Evolutionary conservation across 2,888 invertebrate genomes (phyloP).

Genomic region (Acanthosepion esculentum): DNA sequence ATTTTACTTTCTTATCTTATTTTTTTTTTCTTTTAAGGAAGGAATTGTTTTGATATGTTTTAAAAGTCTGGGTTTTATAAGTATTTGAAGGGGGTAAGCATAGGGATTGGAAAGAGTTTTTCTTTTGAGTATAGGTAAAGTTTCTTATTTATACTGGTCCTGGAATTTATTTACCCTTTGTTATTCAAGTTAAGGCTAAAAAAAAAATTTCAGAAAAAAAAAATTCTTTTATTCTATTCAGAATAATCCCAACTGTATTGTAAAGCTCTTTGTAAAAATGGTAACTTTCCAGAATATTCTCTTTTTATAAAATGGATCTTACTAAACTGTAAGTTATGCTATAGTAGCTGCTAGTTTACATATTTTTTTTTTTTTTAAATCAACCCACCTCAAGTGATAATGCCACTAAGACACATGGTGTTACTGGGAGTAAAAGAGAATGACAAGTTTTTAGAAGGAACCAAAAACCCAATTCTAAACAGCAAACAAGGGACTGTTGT

Average conservation of each 20-base stretch:
- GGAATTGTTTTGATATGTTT: background rate
- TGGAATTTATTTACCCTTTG: background rate
- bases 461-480: too few species aligned
- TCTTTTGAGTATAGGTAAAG: background rate
- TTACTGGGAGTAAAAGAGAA: too few species aligned
- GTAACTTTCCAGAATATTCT: too few species aligned
- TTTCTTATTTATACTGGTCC: conserved; percentile 33
- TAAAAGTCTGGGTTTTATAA: background rate
- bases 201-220: background rate
- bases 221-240: background rate
- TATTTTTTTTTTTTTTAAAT: too few species aligned
- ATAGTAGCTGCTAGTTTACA: too few species aligned
- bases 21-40: background rate
- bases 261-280: background rate
- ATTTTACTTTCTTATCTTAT: background rate
- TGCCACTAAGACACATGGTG: too few species aligned
- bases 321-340: too few species aligned
- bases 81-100: conserved; percentile 11
- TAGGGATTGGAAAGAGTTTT: background rate
- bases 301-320: too few species aligned
- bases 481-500: too few species aligned
- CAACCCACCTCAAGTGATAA: too few species aligned
- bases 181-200: background rate
- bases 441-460: too few species aligned
- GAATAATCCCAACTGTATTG: background rate